A percentile compares a stretch with the other conserved stretches of the same genome.
These are phyloP conservation scores for Notarius lentiginosus DNA, from an alignment of 2,113 vertebrate species.

Conservation along the genomic window DNA sequence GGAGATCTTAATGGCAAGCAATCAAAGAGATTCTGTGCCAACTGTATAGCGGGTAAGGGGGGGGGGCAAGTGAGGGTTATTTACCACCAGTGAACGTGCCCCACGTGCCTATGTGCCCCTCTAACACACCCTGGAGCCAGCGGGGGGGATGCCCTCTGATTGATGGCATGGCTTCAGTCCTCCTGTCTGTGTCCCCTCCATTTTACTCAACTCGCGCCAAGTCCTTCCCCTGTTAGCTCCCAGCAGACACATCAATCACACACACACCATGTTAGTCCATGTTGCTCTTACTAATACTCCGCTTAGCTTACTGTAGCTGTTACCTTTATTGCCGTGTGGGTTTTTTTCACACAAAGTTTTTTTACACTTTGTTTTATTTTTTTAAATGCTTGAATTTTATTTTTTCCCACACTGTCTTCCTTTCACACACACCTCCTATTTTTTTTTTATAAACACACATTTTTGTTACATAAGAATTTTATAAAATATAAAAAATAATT, in stretches of 20 bases:
- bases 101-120: conserved; percentile 62
- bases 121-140: conserved; percentile 58
- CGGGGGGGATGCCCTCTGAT: conserved; percentile 73
- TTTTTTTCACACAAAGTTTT: conserved; percentile 12
- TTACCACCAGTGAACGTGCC: conserved; percentile 60
- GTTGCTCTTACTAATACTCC: not conserved
- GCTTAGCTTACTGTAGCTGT: not conserved
- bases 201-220: conserved; percentile 66
- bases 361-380: not conserved
- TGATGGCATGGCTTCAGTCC: conserved; percentile 75
- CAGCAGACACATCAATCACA: conserved; percentile 77
- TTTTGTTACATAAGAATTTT: not conserved
- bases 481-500: not conserved
- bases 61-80: conserved; percentile 59
- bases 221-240: conserved; percentile 63
- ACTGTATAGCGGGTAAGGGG: conserved; percentile 33
- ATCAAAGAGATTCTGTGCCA: conserved; percentile 43
- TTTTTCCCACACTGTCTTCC: conserved; percentile 29
- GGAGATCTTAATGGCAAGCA: conserved; percentile 30
- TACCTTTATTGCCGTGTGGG: not conserved
- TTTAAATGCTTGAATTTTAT: not conserved
- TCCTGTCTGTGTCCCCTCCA: conserved; percentile 61
- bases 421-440: conserved; percentile 36
- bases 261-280: conserved; percentile 11
- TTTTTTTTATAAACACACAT: not conserved